Conservation (phyloP, 2,888 invertebrate genomes). For the Synanthedon andrenaeformis region DNA sequence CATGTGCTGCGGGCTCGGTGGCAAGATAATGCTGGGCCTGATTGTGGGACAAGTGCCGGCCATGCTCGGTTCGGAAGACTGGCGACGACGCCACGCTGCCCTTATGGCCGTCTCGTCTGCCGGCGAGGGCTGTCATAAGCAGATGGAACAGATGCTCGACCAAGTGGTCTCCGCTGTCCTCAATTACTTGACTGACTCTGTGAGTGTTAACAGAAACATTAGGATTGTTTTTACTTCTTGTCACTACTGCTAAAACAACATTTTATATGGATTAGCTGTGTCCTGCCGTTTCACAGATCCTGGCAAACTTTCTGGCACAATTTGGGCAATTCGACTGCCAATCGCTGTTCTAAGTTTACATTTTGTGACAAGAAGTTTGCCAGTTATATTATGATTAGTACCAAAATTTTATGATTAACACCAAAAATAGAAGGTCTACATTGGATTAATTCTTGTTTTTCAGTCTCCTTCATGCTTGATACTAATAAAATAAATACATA, state of each 20-base stretch:
- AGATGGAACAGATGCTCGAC: slow-evolving; percentile 96
- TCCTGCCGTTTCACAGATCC: too few species aligned
- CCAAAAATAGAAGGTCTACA: background rate
- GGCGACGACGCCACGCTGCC: slow-evolving; percentile 95
- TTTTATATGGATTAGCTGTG: background rate
- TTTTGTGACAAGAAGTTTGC: too few species aligned
- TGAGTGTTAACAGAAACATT: slow-evolving; percentile 44
- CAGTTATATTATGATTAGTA: too few species aligned
- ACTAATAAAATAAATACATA: too few species aligned
- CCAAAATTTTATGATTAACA: background rate
- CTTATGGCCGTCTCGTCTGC: slow-evolving; percentile 98
- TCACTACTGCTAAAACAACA: background rate
- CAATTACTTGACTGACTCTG: slow-evolving; percentile 85
- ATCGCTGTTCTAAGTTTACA: too few species aligned
- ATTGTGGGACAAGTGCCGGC: slow-evolving; percentile 87
- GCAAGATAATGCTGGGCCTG: slow-evolving; percentile 88
- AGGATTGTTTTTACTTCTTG: background rate
- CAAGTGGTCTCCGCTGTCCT: slow-evolving; percentile 93
- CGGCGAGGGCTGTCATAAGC: slow-evolving; percentile 98
- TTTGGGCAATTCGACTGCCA: too few species aligned
- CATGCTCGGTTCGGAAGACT: slow-evolving; percentile 86
- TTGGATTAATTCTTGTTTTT: background rate
- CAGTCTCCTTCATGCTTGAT: too few species aligned
- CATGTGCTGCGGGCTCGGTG: slow-evolving; percentile 96
- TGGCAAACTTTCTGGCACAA: too few species aligned